These are phyloP conservation scores for Lytechinus variegatus DNA, from an alignment of 35 echinoderm and acorn worm genomes.

Conservation along the genomic window DNA sequence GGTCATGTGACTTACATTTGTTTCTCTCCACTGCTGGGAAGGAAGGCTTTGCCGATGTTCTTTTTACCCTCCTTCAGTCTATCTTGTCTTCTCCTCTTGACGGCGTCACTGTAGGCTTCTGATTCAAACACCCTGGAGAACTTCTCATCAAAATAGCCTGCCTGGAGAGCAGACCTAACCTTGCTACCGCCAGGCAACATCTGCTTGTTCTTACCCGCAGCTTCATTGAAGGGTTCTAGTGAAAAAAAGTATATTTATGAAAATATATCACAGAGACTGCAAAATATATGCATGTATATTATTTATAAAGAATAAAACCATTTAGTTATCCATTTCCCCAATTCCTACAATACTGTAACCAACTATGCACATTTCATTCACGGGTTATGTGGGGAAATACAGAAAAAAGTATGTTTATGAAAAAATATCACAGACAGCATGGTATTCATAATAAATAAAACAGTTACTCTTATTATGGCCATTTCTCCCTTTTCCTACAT, in stretches of 20 bases:
- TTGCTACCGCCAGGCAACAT: slow-evolving; percentile 98
- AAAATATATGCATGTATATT: background rate
- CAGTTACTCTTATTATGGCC: too few species aligned
- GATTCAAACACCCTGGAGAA: slow-evolving; percentile 85
- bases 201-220: slow-evolving; percentile 87
- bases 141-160: slow-evolving; percentile 95
- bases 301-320: background rate
- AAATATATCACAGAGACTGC: too few species aligned
- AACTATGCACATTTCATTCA: too few species aligned
- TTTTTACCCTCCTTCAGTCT: slow-evolving; percentile 79
- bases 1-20: slow-evolving; percentile 77
- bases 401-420: too few species aligned
- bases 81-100: slow-evolving; percentile 87
- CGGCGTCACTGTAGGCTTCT: slow-evolving; percentile 94
- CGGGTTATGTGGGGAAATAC: too few species aligned
- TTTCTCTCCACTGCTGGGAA: slow-evolving; percentile 96
- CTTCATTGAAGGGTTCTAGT: slow-evolving; percentile 87
- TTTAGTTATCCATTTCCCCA: too few species aligned
- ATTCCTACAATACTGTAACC: too few species aligned
- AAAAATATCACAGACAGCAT: too few species aligned
- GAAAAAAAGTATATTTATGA: background rate
- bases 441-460: too few species aligned
- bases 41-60: slow-evolving; percentile 93
- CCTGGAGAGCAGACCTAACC: slow-evolving; percentile 73
- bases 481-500: too few species aligned